Conservation (phyloP, 2,113 vertebrate species). For the Mugil cephalus region DNA sequence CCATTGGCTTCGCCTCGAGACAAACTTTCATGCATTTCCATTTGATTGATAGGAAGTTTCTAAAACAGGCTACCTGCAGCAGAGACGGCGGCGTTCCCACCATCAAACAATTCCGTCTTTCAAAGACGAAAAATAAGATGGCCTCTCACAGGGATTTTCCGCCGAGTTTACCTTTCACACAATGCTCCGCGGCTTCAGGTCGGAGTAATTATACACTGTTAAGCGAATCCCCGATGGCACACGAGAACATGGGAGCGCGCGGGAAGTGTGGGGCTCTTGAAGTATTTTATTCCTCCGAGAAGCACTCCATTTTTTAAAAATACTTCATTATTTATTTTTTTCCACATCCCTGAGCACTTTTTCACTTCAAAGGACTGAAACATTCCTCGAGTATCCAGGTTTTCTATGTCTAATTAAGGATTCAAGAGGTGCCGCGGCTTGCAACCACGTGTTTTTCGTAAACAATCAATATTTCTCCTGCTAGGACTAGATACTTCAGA, state of each 20-base stretch:
- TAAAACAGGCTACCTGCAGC: constrained; percentile 68
- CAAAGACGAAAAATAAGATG: constrained; percentile 67
- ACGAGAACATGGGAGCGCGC: constrained; percentile 49
- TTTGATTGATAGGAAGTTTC: constrained; percentile 67
- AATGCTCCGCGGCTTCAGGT: constrained; percentile 57
- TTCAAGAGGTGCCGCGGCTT: constrained; percentile 59
- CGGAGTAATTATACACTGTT: constrained; percentile 76
- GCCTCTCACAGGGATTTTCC: constrained; percentile 65
- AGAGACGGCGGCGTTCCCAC: constrained; percentile 53
- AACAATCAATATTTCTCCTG: constrained; percentile 72
- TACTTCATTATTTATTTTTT: constrained; percentile 60
- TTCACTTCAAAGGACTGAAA: constrained; percentile 75
- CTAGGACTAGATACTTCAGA: constrained; percentile 62
- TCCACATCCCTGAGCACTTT: constrained; percentile 50
- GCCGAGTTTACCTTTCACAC: constrained; percentile 67
- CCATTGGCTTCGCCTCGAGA: constrained; percentile 65
- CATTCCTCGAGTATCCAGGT: constrained; percentile 78
- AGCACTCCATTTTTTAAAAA: constrained; percentile 56
- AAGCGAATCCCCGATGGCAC: constrained; percentile 58
- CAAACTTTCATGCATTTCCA: constrained; percentile 56
- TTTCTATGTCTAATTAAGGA: constrained; percentile 78
- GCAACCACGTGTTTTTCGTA: constrained; percentile 58
- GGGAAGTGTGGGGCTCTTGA: constrained; percentile 70
- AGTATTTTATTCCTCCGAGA: constrained; percentile 73
- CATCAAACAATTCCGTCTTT: constrained; percentile 70